Conservation (phyloP, 2,888 invertebrate species). For the Drosophila formosana region DNA sequence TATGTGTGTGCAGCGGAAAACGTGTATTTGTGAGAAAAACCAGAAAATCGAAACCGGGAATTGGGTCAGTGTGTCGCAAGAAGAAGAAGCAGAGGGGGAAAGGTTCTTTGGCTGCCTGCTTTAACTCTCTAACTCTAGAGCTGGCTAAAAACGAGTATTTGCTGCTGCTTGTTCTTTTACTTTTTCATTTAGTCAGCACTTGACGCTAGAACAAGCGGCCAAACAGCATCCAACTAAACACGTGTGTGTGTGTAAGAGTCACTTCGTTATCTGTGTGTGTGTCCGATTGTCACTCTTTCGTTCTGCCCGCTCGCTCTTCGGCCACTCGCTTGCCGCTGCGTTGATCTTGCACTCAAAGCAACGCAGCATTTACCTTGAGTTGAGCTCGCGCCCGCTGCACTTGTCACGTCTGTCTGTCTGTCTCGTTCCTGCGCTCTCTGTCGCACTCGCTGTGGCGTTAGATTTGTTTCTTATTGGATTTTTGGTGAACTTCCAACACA, state of each 20-base stretch:
- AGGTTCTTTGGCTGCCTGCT: constrained; percentile 42
- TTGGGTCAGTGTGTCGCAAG: constrained; percentile 81
- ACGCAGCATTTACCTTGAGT: constrained; percentile 69
- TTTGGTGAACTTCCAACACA: constrained; percentile 62
- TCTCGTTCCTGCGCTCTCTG: not conserved
- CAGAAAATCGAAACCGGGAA: constrained; percentile 83
- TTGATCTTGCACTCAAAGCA: constrained; percentile 67
- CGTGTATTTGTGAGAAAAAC: constrained; percentile 77
- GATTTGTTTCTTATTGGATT: constrained; percentile 52
- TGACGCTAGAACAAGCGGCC: constrained; percentile 49
- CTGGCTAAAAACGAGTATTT: constrained; percentile 66
- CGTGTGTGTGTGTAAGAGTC: not conserved
- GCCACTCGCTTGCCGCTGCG: constrained; percentile 51
- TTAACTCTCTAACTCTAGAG: constrained; percentile 34
- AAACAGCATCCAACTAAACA: constrained; percentile 49
- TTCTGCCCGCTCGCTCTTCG: constrained; percentile 28
- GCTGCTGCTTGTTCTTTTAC: constrained; percentile 57
- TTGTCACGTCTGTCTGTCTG: constrained; percentile 55
- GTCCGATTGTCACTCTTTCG: constrained; percentile 62
- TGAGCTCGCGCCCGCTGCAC: constrained; percentile 52
- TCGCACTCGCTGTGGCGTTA: constrained; percentile 18
- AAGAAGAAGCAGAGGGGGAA: constrained; percentile 20
- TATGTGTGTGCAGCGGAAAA: constrained; percentile 70
- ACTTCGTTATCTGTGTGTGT: not conserved
- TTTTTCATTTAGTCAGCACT: constrained; percentile 57